Evolutionary conservation across 2,888 invertebrate genomes (phyloP).

Genomic region (Polia nebulosa): DNA sequence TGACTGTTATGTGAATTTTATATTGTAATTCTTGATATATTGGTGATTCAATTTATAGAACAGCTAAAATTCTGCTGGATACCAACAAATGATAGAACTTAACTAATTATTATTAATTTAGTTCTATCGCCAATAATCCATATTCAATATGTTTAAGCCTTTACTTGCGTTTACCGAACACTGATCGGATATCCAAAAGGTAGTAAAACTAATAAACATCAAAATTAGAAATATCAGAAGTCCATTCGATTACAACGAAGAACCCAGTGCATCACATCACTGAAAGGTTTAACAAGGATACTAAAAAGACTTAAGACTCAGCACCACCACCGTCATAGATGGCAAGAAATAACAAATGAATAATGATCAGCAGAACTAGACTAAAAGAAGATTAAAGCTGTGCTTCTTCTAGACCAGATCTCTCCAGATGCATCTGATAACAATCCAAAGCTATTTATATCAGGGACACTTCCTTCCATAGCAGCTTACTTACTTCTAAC

Average conservation of each 20-base stretch:
- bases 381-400: too few relatives aligned
- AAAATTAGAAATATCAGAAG: background rate
- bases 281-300: background rate
- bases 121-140: too few relatives aligned
- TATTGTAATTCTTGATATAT: slow-evolving; percentile 35
- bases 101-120: too few relatives aligned
- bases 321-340: too few relatives aligned
- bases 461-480: background rate
- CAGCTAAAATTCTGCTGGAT: background rate
- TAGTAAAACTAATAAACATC: background rate
- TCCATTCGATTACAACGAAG: background rate
- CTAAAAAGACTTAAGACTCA: too few relatives aligned
- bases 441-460: background rate
- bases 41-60: slow-evolving; percentile 16
- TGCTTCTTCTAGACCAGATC: background rate
- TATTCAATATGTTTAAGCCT: background rate
- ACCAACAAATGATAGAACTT: background rate
- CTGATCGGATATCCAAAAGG: background rate
- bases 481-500: background rate
- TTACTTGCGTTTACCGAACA: background rate
- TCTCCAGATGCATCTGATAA: background rate
- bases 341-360: too few relatives aligned
- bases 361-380: too few relatives aligned
- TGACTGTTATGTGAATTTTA: slow-evolving; percentile 31
- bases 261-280: background rate